Evolutionary conservation across 2,888 invertebrate species (phyloP).

Genomic region (Polyommatus iphigenia): DNA sequence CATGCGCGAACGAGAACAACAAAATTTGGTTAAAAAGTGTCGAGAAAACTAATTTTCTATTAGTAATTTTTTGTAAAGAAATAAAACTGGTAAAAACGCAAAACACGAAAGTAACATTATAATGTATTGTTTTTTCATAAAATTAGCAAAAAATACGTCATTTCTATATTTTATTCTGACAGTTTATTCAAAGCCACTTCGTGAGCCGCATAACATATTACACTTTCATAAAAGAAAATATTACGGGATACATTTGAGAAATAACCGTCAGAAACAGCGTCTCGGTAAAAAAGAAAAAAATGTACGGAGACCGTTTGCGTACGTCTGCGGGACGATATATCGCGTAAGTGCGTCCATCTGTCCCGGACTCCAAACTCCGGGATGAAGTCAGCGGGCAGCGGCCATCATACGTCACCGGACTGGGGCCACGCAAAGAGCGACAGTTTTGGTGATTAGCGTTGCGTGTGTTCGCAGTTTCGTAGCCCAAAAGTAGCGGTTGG

Average conservation of each 20-base stretch:
- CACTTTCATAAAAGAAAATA: not conserved
- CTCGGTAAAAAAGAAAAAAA: slow-evolving; percentile 10
- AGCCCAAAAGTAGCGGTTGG: no score
- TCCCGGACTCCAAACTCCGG: slow-evolving; percentile 38
- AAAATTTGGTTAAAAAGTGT: not conserved
- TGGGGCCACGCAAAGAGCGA: not conserved
- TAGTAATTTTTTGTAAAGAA: not conserved
- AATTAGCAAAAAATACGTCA: not conserved
- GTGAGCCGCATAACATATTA: not conserved
- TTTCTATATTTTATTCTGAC: not conserved
- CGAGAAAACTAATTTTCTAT: not conserved
- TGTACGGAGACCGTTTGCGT: not conserved
- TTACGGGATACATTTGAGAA: not conserved
- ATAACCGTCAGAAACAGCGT: not conserved
- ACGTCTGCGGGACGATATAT: slow-evolving; percentile 41
- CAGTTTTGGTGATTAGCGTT: not conserved
- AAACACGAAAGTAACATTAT: not conserved
- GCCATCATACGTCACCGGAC: not conserved
- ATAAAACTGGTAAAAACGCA: not conserved
- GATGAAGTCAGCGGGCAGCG: slow-evolving; percentile 53
- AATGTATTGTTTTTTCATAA: not conserved
- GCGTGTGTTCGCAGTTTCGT: not conserved
- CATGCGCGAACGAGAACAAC: not conserved
- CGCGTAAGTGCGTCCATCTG: slow-evolving; percentile 49
- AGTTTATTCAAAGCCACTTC: not conserved